phyloP scores from a whole-genome alignment of 2,888 invertebrate genomes.

The Ormia ochracea region DNA sequence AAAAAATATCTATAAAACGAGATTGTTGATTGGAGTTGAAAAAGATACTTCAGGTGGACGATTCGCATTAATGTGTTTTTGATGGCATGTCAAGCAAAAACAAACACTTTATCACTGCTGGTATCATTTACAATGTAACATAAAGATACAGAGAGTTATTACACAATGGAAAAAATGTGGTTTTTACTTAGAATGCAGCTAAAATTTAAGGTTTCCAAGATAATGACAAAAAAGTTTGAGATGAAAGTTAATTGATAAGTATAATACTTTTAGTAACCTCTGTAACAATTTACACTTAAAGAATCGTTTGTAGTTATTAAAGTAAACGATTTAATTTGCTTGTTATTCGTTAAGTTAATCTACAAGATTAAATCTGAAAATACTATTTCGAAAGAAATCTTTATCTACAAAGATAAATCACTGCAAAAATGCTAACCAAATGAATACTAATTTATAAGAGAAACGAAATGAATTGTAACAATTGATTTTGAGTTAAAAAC shows the following conservation, averaged over 20 bases:
- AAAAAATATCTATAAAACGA: neutral
- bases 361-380: too few relatives aligned
- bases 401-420: too few relatives aligned
- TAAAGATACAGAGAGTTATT: slow-evolving; percentile 8
- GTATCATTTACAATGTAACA: slow-evolving; percentile 15
- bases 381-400: too few relatives aligned
- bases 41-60: slow-evolving; percentile 56
- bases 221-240: neutral
- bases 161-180: slow-evolving; percentile 17
- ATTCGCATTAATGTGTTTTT: slow-evolving; percentile 65
- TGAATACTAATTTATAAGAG: too few relatives aligned
- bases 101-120: neutral
- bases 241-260: slow-evolving; percentile 33
- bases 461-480: too few relatives aligned
- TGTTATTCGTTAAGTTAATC: too few relatives aligned
- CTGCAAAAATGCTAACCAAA: too few relatives aligned
- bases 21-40: neutral
- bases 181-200: slow-evolving; percentile 2
- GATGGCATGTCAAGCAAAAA: slow-evolving; percentile 62
- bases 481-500: too few relatives aligned
- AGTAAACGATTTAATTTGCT: too few relatives aligned
- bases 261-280: neutral
- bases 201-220: slow-evolving; percentile 23
- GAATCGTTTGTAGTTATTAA: neutral
- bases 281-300: neutral